Base-by-base conservation (phyloP, 2,888 invertebrate species). In the Platerodrilus igneus region DNA sequence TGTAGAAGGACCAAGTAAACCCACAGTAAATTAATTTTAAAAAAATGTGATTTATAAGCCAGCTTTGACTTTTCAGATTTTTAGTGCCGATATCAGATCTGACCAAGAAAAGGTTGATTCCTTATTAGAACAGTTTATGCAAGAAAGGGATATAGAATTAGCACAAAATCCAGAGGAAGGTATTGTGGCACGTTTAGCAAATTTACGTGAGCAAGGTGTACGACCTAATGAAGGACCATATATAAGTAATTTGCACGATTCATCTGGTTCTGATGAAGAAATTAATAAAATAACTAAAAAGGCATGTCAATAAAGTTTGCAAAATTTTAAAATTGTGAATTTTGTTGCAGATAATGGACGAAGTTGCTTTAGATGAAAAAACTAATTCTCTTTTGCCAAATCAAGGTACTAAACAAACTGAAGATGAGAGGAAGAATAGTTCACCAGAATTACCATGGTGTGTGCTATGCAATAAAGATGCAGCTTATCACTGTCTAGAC, bases 401-500 rank as follows among this genome's bases (percentile, higher is more conserved):
- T 23, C 23, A 22, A 9, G 11, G 37, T 11, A 20, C 40, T 22
- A 25, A 31, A 20, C 38, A 38, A 26, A 19, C 23, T 22, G n/a
- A 34, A 15, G 30, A 36, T 22, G 41, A 40, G 35, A 39, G 47
- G 21, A 29, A 35, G 11, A 25, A 21, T 31, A 34, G 53, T 2
- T 57, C 60, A 4, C 61, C 63, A 2, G 84, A 86, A 58, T 68
- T 88, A 27, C 86, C 86, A 3, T 86, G 86, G 75, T 93, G 92
- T 68, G 82, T 83, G 50, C 82, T 91, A 50, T 93, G 92, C 62
- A 88, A 89, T 63, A 83, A 84, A 60, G 83, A 86, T 68, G 86
- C 89, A 2, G 73, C 68, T 5, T 68, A 81, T 47, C 71, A 82
- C 31, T 93, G 92, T 60, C 66, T 76, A 26, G 87, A 83, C 42